Evolutionary conservation across 2,113 vertebrate species (phyloP).

Genomic region (Pelusios castaneus): DNA sequence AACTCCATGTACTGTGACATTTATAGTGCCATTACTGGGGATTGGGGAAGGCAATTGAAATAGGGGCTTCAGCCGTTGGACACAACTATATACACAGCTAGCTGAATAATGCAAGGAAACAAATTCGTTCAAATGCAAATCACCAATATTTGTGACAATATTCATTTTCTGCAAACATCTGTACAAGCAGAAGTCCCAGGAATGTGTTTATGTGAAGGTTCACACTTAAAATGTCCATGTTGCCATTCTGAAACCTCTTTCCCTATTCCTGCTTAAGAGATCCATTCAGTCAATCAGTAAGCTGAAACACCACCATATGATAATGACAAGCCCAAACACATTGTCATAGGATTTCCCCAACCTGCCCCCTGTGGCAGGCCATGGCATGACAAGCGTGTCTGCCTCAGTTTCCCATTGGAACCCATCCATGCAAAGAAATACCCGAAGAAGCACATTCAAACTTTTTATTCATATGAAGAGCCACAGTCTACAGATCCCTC

Average conservation of each 20-base stretch:
- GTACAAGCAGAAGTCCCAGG: neutral
- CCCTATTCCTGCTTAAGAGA: neutral
- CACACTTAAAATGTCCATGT: neutral
- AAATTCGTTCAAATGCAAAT: neutral
- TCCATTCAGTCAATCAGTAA: neutral
- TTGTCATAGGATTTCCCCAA: neutral
- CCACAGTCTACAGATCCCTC: neutral
- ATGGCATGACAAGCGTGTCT: neutral
- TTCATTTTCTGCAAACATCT: neutral
- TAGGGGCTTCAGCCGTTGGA: neutral
- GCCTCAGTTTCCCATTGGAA: neutral
- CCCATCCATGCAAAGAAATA: neutral
- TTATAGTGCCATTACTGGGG: constrained; percentile 27
- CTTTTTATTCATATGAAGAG: neutral
- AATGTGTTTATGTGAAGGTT: neutral
- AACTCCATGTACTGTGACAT: constrained; percentile 51
- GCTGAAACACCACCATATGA: neutral
- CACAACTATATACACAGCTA: neutral
- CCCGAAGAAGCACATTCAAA: neutral
- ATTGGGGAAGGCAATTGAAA: constrained; percentile 15
- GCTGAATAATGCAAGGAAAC: neutral
- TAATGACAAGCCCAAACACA: neutral
- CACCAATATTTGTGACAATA: neutral
- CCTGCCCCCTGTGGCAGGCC: neutral
- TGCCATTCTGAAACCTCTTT: neutral